A percentile compares a stretch with the other conserved stretches of the same genome.
Evolutionary conservation across 2,888 invertebrate genomes (phyloP).

Genomic region (Melangyna quadrimaculata): DNA sequence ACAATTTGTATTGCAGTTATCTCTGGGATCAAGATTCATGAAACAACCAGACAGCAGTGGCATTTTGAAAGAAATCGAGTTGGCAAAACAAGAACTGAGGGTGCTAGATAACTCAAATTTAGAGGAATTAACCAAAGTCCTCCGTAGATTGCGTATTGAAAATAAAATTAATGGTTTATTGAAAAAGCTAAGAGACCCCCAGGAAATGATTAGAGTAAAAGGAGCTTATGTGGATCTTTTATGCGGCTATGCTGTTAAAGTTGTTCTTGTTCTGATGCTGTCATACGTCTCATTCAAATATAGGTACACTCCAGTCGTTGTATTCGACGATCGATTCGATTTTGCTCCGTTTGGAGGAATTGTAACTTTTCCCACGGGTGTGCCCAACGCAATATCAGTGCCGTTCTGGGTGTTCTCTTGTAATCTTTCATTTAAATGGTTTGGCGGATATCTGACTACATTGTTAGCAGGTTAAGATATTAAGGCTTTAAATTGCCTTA

Average conservation of each 20-base stretch:
- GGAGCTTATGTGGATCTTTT: slow-evolving; percentile 75
- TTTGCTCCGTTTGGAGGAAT: slow-evolving; percentile 81
- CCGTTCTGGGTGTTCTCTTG: slow-evolving; percentile 83
- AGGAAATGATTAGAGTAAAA: slow-evolving; percentile 73
- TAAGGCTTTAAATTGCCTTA: neutral
- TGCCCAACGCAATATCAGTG: slow-evolving; percentile 82
- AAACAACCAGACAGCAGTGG: slow-evolving; percentile 14
- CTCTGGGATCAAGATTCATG: slow-evolving; percentile 30
- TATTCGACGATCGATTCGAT: slow-evolving; percentile 80
- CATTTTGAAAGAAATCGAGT: slow-evolving; percentile 16
- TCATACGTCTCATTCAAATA: slow-evolving; percentile 80
- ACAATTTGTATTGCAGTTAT: slow-evolving; percentile 4
- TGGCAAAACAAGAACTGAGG: slow-evolving; percentile 16
- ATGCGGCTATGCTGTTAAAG: slow-evolving; percentile 79
- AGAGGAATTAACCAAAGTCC: slow-evolving; percentile 76
- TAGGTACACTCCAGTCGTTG: slow-evolving; percentile 81
- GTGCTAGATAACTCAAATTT: slow-evolving; percentile 49
- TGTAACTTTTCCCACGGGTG: slow-evolving; percentile 82
- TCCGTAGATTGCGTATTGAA: slow-evolving; percentile 77
- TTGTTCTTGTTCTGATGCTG: slow-evolving; percentile 78
- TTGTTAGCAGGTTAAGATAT: neutral
- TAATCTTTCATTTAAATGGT: slow-evolving; percentile 79
- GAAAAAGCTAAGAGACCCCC: slow-evolving; percentile 72
- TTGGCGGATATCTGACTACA: slow-evolving; percentile 69
- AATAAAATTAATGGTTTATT: slow-evolving; percentile 74